Evolutionary conservation across 2,888 invertebrate species (phyloP).

Genomic region (Lycocerus yunnanus): DNA sequence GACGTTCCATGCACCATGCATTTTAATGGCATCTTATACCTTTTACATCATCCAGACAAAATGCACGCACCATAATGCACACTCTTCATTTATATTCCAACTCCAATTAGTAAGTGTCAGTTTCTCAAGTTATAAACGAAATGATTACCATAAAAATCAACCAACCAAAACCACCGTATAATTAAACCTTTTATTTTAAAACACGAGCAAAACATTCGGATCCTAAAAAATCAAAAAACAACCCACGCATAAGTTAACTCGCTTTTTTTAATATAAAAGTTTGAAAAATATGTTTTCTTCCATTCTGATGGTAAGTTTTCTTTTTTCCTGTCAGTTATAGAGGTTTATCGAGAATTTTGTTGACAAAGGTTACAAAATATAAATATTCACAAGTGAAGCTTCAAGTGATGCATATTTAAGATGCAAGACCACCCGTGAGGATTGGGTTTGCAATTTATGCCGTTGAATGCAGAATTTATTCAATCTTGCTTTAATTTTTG

Average conservation of each 20-base stretch:
- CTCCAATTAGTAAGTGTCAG: background rate
- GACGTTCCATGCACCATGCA: conserved; percentile 14
- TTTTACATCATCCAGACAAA: background rate
- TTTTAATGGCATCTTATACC: conserved; percentile 17
- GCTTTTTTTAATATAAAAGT: background rate
- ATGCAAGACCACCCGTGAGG: background rate
- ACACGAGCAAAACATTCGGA: background rate
- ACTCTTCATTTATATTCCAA: background rate
- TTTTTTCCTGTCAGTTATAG: background rate
- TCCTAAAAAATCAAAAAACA: background rate
- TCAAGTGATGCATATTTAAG: background rate
- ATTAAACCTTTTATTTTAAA: background rate
- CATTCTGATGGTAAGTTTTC: background rate
- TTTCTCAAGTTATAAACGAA: background rate
- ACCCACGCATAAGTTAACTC: background rate
- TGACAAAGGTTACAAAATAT: background rate
- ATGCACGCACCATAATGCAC: background rate
- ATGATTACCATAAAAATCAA: background rate
- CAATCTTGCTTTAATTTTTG: background rate
- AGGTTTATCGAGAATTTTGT: background rate
- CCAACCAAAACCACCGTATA: background rate
- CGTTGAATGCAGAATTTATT: background rate
- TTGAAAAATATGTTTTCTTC: background rate
- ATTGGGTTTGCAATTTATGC: background rate
- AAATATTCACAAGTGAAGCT: background rate